Evolutionary conservation across 2,113 vertebrate genomes (phyloP), one percentile per base, ranked within the genome.

Genomic region (Toxotes chatareus): DNA sequence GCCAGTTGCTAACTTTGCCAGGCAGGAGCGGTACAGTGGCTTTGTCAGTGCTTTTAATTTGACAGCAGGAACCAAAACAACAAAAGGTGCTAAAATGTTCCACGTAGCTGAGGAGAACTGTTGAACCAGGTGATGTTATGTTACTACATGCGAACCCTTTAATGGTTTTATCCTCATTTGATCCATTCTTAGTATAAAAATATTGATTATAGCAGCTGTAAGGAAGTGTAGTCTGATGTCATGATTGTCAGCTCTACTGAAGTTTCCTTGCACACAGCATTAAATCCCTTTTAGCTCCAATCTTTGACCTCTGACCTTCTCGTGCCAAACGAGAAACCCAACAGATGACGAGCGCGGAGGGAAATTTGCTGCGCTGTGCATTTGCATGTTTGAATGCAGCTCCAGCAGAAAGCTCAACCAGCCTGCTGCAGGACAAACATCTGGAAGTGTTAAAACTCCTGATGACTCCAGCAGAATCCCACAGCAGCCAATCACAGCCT

Each of bases 361-460:
- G 31, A 62, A 76, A 83, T 72, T 0, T 88, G 81, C 86, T 79
- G 76, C 2, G 68, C 7, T 64, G 19, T 16, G 55, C 70, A 19
- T 76, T 11, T 40, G 44, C 53, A 7, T 23, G 77, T 75, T 65
- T 90, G 75, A 94, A 96, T 95, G 94, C 93, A 94, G 95, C 91
- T 95, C 94, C 92, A 95, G 96, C 89, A 92, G 95, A 92, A 94
- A 96, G 93, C 97, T 64, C n/a, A 51, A 65, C 56, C 47, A 19
- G 60, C 75, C 61, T 96, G 86, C 95, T 96, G 90, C 96, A 97
- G 69, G 95, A 73, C 61, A 73, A 97, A 89, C 97, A 96, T 86
- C 97, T 96, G 92, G 92, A 91, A 93, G 77, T 80, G 73, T 75
- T 91, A 87, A 92, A 87, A 46, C 72, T 49, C 63, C 63, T 47